phyloP scores from a whole-genome alignment of 2,888 invertebrate species.

The Drosophila formosana region DNA sequence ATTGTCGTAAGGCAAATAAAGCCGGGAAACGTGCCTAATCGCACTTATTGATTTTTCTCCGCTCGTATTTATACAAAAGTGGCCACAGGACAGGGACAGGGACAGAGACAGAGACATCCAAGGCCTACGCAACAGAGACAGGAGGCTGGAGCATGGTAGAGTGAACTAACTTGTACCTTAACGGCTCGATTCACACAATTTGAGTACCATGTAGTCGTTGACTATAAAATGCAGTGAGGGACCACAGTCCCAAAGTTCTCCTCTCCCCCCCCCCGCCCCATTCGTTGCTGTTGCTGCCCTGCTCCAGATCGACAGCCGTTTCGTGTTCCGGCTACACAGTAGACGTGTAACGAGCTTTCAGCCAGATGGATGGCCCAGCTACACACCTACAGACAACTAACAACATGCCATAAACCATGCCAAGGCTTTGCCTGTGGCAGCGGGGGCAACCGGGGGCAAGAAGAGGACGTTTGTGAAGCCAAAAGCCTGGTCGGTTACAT shows the following conservation, averaged over 20 bases:
- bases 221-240: constrained; percentile 74
- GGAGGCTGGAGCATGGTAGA: constrained; percentile 65
- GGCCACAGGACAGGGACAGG: constrained; percentile 28
- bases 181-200: constrained; percentile 81
- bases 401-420: constrained; percentile 73
- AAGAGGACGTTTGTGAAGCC: constrained; percentile 32
- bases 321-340: constrained; percentile 64
- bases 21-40: constrained; percentile 81
- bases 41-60: constrained; percentile 76
- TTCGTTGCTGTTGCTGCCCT: constrained; percentile 2
- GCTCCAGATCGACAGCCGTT: constrained; percentile 41
- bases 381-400: constrained; percentile 66
- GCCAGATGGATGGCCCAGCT: constrained; percentile 71
- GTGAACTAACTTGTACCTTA: constrained; percentile 81
- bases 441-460: constrained; percentile 1
- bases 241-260: constrained; percentile 12
- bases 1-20: constrained; percentile 65
- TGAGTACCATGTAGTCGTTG: constrained; percentile 74
- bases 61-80: constrained; percentile 67
- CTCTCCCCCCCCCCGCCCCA: neutral
- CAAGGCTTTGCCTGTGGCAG: constrained; percentile 37
- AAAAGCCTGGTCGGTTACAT: constrained; percentile 61
- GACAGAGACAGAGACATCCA: neutral
- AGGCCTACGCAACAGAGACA: constrained; percentile 3
- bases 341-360: constrained; percentile 75